These are phyloP conservation scores for Campoletis sonorensis DNA, from an alignment of 1,140 invertebrate genomes.

Conservation along the genomic window DNA sequence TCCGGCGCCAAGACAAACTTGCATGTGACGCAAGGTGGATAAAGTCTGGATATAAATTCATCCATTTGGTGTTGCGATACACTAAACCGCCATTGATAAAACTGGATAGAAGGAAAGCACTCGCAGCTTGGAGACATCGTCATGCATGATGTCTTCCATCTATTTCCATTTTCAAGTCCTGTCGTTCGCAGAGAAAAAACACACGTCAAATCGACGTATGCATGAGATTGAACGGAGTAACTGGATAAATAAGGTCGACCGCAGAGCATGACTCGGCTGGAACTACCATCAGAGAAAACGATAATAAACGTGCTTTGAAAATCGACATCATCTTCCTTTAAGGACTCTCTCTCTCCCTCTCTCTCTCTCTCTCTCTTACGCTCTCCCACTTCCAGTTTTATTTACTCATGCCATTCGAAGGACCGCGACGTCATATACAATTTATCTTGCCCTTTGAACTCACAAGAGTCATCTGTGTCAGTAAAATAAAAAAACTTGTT, in stretches of 20 bases:
- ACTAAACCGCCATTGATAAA: not conserved
- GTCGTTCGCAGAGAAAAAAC: not conserved
- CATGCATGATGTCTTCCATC: slow-evolving; percentile 49
- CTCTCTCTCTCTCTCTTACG: no score
- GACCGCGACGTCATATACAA: not conserved
- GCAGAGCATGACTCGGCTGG: slow-evolving; percentile 16
- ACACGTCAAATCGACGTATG: not conserved
- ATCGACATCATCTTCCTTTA: not conserved
- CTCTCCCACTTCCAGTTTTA: no score
- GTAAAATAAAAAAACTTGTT: not conserved
- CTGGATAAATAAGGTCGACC: slow-evolving; percentile 32
- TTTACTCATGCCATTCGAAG: not conserved
- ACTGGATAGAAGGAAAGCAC: slow-evolving; percentile 45
- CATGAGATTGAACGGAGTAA: not conserved
- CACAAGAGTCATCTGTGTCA: not conserved
- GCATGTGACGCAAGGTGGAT: slow-evolving; percentile 54
- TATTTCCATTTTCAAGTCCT: not conserved
- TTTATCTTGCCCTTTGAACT: not conserved
- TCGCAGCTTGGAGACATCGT: slow-evolving; percentile 45
- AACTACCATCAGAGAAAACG: slow-evolving; percentile 3
- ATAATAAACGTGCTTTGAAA: slow-evolving; percentile 18
- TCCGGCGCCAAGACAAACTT: slow-evolving; percentile 50
- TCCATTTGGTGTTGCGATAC: not conserved
- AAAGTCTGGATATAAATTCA: not conserved
- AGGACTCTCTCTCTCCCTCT: not conserved